Conservation (phyloP, 2,888 invertebrate species). For the Tetragonisca angustula region DNA sequence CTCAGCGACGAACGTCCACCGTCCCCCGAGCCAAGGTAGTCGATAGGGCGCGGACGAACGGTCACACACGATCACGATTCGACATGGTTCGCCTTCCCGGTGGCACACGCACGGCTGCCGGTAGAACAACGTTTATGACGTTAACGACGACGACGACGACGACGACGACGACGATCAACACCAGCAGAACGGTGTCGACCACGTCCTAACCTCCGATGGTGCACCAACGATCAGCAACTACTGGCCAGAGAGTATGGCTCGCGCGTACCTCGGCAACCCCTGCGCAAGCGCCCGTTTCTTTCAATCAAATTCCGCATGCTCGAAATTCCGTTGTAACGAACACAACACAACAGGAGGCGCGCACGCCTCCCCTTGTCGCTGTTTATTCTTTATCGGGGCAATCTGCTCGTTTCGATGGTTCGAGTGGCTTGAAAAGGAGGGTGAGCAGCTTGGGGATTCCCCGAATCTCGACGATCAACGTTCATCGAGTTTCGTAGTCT, state of each 20-base stretch:
- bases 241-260: constrained; percentile 50
- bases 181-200: constrained; percentile 46
- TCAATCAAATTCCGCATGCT: constrained; percentile 74
- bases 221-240: constrained; percentile 69
- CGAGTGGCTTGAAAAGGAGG: neutral
- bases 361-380: neutral
- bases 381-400: neutral
- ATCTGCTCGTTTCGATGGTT: neutral
- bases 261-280: constrained; percentile 47
- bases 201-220: constrained; percentile 52
- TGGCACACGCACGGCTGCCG: constrained; percentile 26
- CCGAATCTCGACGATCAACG: neutral
- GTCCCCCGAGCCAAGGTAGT: constrained; percentile 29
- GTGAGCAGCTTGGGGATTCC: neutral
- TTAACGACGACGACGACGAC: constrained; percentile 24
- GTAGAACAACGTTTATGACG: constrained; percentile 31
- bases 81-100: constrained; percentile 49
- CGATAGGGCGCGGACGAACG: constrained; percentile 29
- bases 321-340: constrained; percentile 60
- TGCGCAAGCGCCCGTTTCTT: constrained; percentile 69
- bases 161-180: constrained; percentile 22
- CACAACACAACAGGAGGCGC: neutral
- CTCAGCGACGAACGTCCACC: constrained; percentile 5
- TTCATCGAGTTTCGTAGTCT: neutral
- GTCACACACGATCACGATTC: constrained; percentile 56